Evolutionary conservation across 2,888 invertebrate species (phyloP), one percentile per base, ranked within the genome.

Genomic region (Monopis laevigella): DNA sequence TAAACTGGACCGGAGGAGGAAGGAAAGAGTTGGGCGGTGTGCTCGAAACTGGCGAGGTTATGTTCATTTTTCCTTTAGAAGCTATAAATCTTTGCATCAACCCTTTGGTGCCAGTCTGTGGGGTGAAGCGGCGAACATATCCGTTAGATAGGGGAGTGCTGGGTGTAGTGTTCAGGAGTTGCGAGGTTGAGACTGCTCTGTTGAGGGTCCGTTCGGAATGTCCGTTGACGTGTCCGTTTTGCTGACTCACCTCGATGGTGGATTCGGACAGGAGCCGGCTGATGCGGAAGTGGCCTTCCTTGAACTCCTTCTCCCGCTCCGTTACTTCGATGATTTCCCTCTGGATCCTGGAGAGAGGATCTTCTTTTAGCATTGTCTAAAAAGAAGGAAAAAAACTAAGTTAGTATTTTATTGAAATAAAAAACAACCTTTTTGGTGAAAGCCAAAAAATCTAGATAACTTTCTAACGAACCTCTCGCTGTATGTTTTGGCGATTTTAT

Each of bases 271-370:
- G 48, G 24, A 81, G 66, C 39, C 81, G 58, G 50, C 67, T 75
- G 39, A 75, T 69, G 42, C 77, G 63, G 49, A 81, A 78, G 54
- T 75, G 81, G 13, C 85, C 86, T 53, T 85, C 86, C 51, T 86
- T 83, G 52, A 94, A 86, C 59, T 92, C 93, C 58, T 89, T 84
- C 69, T 96, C 96, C 49, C 93, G 83, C 57, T 91, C 88, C 41
- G 89, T 88, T 45, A 92, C 92, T 73, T 92, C 91, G 56, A 89
- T 88, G 55, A 96, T 93, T 83, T 96, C 95, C 59, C 88, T 86
- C 73, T 95, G 94, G 65, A 96, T 93, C 65, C 93, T 86, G 58
- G 86, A 85, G 56, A 91, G 80, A 48, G 90, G 90, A 71, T 88
- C 87, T 62, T 88, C 84, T 68, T 86, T 86, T 65, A 84, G 69